phyloP scores from a whole-genome alignment of 2,797 vertebrate species.

The Macrochelys suwanniensis region DNA sequence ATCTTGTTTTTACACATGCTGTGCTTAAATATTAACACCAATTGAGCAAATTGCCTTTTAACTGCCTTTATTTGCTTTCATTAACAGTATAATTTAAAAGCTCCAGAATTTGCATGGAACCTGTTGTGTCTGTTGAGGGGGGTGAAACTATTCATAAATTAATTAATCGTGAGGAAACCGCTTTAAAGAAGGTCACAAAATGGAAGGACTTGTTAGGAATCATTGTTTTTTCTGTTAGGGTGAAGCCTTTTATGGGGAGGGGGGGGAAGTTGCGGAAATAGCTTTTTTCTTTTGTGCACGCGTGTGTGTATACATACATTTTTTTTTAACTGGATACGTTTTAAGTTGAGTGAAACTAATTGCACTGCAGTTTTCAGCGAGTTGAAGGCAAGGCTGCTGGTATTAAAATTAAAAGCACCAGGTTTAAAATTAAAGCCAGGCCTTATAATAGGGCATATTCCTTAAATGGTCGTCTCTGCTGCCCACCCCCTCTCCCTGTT shows the following conservation, averaged over 20 bases:
- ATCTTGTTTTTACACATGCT: constrained; percentile 83
- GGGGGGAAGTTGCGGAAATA: constrained; percentile 7
- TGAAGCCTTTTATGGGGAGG: constrained; percentile 32
- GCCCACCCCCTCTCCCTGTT: neutral
- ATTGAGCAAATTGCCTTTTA: constrained; percentile 90
- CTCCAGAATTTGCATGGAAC: constrained; percentile 85
- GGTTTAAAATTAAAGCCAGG: constrained; percentile 22
- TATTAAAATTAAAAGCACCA: neutral
- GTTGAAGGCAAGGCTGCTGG: constrained; percentile 45
- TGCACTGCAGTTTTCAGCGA: constrained; percentile 44
- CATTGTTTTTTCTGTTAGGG: neutral
- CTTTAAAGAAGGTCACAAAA: constrained; percentile 61
- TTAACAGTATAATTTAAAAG: constrained; percentile 89
- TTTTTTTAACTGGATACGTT: constrained; percentile 66
- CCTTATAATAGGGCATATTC: constrained; percentile 64
- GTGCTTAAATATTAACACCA: constrained; percentile 90
- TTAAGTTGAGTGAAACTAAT: constrained; percentile 65
- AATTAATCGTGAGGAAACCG: constrained; percentile 66
- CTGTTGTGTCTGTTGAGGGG: constrained; percentile 79
- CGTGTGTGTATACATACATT: neutral
- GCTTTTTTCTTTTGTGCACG: neutral
- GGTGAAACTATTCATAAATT: constrained; percentile 59
- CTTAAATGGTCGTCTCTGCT: constrained; percentile 45
- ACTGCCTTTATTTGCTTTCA: constrained; percentile 90
- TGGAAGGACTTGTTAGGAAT: constrained; percentile 24